phyloP scores from a whole-genome alignment of 2,113 vertebrate species.

The Nibea coibor region DNA sequence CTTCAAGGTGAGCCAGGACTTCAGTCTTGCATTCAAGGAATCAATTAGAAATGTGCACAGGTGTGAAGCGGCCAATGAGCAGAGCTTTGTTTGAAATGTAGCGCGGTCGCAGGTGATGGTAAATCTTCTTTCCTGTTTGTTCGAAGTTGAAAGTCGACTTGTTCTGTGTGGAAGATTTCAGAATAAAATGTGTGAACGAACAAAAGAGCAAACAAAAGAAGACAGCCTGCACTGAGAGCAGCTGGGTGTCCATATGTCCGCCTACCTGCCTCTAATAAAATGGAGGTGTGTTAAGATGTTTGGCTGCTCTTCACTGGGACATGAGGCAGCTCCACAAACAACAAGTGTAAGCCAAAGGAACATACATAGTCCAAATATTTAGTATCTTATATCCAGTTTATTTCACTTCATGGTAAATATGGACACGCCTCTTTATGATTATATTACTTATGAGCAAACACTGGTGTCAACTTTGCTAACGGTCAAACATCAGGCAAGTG shows the following conservation, averaged over 20 bases:
- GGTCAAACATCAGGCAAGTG: too few relatives aligned
- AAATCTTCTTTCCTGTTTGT: background rate
- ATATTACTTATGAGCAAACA: too few relatives aligned
- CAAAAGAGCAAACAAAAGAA: too few relatives aligned
- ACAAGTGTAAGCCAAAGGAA: too few relatives aligned
- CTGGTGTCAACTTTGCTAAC: too few relatives aligned
- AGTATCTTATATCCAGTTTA: too few relatives aligned
- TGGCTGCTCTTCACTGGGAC: too few relatives aligned
- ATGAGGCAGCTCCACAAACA: too few relatives aligned
- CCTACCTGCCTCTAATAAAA: too few relatives aligned
- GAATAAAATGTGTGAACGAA: background rate
- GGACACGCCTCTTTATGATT: too few relatives aligned
- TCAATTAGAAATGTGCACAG: background rate
- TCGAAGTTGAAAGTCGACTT: background rate
- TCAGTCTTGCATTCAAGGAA: background rate
- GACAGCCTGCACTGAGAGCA: background rate
- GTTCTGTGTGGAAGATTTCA: background rate
- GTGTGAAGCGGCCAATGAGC: background rate
- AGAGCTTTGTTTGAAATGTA: background rate
- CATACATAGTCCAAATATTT: too few relatives aligned
- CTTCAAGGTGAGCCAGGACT: conserved; percentile 88
- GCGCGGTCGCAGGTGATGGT: rapidly evolving
- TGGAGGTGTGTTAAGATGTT: background rate
- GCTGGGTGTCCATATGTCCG: background rate
- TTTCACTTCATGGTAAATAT: too few relatives aligned